Conservation (phyloP, 2,888 invertebrate genomes). For the Hypomecis atomaria region DNA sequence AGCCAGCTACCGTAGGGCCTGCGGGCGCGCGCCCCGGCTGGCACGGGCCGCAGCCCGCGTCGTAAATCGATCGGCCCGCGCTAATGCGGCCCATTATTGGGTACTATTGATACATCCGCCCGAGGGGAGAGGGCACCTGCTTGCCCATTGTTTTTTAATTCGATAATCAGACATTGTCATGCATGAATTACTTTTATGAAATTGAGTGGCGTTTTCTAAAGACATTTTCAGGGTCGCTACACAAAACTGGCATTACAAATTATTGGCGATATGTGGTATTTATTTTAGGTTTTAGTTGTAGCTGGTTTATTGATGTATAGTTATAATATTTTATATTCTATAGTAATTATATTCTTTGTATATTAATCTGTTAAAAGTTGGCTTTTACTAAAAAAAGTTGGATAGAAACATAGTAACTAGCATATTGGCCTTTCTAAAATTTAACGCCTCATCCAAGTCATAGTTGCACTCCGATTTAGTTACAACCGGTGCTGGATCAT, state of each 20-base stretch:
- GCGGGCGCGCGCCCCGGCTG: slow-evolving; percentile 23
- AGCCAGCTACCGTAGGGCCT: slow-evolving; percentile 8
- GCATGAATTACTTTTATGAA: background rate
- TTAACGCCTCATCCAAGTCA: no score
- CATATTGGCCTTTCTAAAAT: no score
- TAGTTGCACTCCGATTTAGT: no score
- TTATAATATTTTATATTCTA: no score
- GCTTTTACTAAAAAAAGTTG: no score
- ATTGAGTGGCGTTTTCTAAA: background rate
- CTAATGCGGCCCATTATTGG: slow-evolving; percentile 40
- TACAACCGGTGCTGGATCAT: no score
- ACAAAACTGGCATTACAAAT: background rate
- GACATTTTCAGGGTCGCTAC: background rate
- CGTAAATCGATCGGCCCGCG: slow-evolving; percentile 34
- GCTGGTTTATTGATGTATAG: no score
- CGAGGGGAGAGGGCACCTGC: slow-evolving; percentile 28
- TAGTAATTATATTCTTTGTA: no score
- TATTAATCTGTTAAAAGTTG: no score
- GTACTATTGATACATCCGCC: slow-evolving; percentile 32
- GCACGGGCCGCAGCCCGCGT: slow-evolving; percentile 13
- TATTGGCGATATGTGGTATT: no score
- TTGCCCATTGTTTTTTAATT: slow-evolving; percentile 29
- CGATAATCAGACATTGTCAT: slow-evolving; percentile 25
- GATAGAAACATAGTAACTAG: no score
- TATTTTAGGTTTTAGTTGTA: no score